phyloP scores from a whole-genome alignment of 2,797 vertebrate species.

The Paedocypris micromegethes region DNA sequence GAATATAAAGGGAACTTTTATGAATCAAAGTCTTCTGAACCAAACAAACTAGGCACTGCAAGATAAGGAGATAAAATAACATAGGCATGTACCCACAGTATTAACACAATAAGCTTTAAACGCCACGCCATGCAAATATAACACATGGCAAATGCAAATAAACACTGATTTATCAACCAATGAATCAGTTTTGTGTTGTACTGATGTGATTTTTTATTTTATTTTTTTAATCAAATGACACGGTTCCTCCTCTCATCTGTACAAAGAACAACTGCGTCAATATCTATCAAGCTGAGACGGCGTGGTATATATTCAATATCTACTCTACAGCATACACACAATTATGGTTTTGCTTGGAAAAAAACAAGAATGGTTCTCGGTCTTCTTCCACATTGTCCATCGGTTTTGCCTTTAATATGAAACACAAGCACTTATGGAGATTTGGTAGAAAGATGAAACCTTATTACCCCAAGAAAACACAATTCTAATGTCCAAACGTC shows the following conservation, averaged over 20 bases:
- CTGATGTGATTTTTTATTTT: slow-evolving; percentile 20
- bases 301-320: slow-evolving; percentile 46
- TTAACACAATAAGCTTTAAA: slow-evolving; percentile 41
- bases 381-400: slow-evolving; percentile 48
- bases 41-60: slow-evolving; percentile 47
- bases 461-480: slow-evolving; percentile 67
- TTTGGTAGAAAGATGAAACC: slow-evolving; percentile 60
- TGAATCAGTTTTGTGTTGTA: slow-evolving; percentile 26
- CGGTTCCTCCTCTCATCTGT: slow-evolving; percentile 34
- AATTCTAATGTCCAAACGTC: too few relatives aligned
- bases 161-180: slow-evolving; percentile 45
- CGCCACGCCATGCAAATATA: slow-evolving; percentile 55
- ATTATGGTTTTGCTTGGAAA: slow-evolving; percentile 49
- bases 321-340: slow-evolving; percentile 55
- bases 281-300: slow-evolving; percentile 52
- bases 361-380: slow-evolving; percentile 40
- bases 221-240: slow-evolving; percentile 16
- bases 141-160: slow-evolving; percentile 47
- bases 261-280: slow-evolving; percentile 50
- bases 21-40: slow-evolving; percentile 40
- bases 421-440: slow-evolving; percentile 70
- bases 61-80: slow-evolving; percentile 52
- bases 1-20: slow-evolving; percentile 41
- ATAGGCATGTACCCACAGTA: slow-evolving; percentile 42
- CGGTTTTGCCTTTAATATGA: slow-evolving; percentile 61